phyloP scores from a whole-genome alignment of 2,888 invertebrate species.

The Acrobasis repandana region DNA sequence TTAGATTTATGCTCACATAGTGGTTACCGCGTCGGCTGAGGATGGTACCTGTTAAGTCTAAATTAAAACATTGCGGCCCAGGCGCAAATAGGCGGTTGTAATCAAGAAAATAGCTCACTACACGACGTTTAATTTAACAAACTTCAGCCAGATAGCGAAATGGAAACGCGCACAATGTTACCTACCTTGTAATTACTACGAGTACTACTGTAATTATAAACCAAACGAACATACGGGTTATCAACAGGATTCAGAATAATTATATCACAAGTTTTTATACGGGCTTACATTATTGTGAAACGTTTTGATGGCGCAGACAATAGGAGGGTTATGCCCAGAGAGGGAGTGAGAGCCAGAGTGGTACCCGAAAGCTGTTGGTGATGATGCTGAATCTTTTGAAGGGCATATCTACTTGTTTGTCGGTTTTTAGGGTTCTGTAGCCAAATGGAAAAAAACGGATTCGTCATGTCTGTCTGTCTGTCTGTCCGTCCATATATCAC shows the following conservation, averaged over 20 bases:
- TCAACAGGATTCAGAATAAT: constrained; percentile 77
- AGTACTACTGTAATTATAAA: constrained; percentile 78
- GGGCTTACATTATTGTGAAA: no score
- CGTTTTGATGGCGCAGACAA: no score
- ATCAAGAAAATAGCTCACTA: constrained; percentile 62
- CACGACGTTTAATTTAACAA: constrained; percentile 78
- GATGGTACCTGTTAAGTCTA: constrained; percentile 36
- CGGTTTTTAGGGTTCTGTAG: no score
- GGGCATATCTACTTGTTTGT: no score
- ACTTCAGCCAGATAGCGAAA: constrained; percentile 66
- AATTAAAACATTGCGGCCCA: constrained; percentile 55
- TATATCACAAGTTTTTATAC: constrained; percentile 34
- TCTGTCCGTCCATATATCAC: no score
- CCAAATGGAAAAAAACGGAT: no score
- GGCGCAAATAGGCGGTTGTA: constrained; percentile 57
- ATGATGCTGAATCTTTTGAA: no score
- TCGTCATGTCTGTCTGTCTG: no score
- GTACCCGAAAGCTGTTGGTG: no score
- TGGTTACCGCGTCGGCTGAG: neutral
- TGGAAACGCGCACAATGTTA: constrained; percentile 65
- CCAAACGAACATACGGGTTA: constrained; percentile 64
- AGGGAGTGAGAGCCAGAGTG: no score
- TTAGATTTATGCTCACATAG: neutral
- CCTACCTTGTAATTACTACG: constrained; percentile 76
- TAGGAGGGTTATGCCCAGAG: no score